Evolutionary conservation across 2,797 vertebrate genomes (phyloP), one percentile per base, ranked within the genome.

Genomic region (Chanos chanos): DNA sequence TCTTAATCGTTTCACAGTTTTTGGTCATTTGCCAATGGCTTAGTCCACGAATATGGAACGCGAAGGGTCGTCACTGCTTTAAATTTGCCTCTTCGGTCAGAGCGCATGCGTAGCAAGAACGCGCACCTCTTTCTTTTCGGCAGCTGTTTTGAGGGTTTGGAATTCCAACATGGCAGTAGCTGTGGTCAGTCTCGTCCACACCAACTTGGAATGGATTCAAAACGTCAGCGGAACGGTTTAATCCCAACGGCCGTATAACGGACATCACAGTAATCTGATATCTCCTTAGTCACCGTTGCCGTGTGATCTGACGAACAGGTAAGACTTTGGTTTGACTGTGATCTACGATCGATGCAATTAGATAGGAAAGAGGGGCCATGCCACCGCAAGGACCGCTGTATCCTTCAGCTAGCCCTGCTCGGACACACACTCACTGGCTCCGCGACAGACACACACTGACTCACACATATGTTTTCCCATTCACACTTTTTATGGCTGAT

Each of bases 151-250:
- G 80, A 78, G 91, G 53, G 91, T 92, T 92, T 91, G 91, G 93
- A 92, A 96, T 97, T 95, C 94, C 94, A 97, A 95, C 94, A 97
- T 97, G 95, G 95, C 94, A 97, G 94, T 89, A 90, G 90, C 90
- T 87, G 92, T 88, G 91, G 91, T 92, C 92, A 90, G 91, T 90
- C 92, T 89, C 90, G 88, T 88, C 89, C 90, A 90, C 90, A 89
- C 82, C 88, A 87, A 93, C 92, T 92, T 89, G 94, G 93, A 93
- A 94, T 92, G 93, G 86, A 93, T 92, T 88, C 91, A 89, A 89
- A 92, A 88, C 89, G 78, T 82, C 74, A 85, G 89, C 89, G 87
- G 88, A 90, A 82, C 90, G 85, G 89, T 90, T 93, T 87, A 90
- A 90, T 90, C 87, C 25, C 74, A 78, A 85, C 83, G 72, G 81